phyloP scores from a whole-genome alignment of 2,113 vertebrate species.

The Eupsittula cactorum region DNA sequence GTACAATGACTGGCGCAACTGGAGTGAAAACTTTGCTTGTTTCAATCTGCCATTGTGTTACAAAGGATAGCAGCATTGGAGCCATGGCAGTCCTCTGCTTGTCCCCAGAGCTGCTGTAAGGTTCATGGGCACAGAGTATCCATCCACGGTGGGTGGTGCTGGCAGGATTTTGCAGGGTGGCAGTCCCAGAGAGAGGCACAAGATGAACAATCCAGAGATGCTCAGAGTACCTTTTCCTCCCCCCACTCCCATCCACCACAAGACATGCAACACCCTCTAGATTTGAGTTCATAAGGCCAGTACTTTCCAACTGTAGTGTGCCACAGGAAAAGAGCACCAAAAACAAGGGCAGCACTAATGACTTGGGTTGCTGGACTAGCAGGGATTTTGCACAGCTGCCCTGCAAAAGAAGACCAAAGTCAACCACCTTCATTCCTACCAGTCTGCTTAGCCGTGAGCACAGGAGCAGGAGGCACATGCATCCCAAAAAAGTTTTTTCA shows the following conservation, averaged over 20 bases:
- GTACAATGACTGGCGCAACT: neutral
- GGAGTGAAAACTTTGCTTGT: neutral
- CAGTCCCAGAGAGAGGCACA: neutral
- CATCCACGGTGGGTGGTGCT: neutral
- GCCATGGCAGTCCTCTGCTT: neutral
- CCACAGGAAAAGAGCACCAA: neutral
- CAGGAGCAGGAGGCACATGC: fast-evolving
- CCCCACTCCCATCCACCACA: neutral
- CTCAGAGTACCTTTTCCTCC: neutral
- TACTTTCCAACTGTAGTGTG: neutral
- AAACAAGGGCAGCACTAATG: neutral
- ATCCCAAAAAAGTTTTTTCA: neutral
- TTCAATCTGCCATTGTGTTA: neutral
- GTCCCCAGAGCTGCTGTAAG: neutral
- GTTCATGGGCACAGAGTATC: fast-evolving
- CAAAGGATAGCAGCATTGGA: neutral
- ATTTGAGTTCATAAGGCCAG: neutral
- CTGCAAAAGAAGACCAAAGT: neutral
- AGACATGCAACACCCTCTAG: neutral
- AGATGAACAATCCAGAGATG: neutral
- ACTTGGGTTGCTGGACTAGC: neutral
- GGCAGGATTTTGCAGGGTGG: neutral
- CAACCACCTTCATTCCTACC: neutral
- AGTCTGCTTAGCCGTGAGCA: neutral
- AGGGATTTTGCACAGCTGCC: neutral